Conservation (phyloP, 2,797 vertebrate species). For the Babyrousa celebensis region DNA sequence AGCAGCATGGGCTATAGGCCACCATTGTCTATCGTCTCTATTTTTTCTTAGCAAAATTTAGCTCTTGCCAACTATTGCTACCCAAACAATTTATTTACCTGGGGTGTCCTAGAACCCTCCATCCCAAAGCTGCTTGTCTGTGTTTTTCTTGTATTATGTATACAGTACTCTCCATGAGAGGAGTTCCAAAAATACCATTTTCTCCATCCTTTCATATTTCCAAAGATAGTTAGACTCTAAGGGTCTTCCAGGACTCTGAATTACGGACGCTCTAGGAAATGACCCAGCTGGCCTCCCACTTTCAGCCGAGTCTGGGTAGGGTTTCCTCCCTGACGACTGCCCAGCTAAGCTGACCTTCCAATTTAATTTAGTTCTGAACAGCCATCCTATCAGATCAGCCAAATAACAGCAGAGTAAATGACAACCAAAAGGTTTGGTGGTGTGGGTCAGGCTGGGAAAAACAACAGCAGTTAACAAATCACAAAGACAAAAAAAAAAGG, state of each 20-base stretch:
- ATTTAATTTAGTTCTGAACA: constrained; percentile 39
- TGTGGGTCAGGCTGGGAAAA: not conserved
- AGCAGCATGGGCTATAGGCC: not conserved
- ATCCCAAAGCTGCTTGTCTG: not conserved
- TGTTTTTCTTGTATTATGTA: not conserved
- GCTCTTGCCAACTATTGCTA: not conserved
- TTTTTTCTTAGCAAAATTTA: not conserved
- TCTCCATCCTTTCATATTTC: not conserved
- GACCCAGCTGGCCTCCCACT: not conserved
- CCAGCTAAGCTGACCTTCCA: not conserved
- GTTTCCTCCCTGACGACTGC: not conserved
- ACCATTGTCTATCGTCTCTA: not conserved
- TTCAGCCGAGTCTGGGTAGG: not conserved
- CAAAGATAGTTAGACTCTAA: not conserved
- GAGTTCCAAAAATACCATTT: not conserved
- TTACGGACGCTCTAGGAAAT: not conserved
- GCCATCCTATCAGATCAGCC: not conserved
- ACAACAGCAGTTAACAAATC: constrained; percentile 3
- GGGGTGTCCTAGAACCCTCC: not conserved
- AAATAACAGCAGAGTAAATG: not conserved
- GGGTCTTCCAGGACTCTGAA: not conserved
- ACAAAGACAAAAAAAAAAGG: not conserved
- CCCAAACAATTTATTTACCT: constrained; percentile 24
- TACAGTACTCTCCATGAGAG: not conserved
- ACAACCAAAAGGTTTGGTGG: constrained; percentile 16